A percentile compares a stretch with the other conserved stretches of the same genome.
phyloP scores from a whole-genome alignment of 2,888 invertebrate genomes.

The Sminthurides aquaticus region DNA sequence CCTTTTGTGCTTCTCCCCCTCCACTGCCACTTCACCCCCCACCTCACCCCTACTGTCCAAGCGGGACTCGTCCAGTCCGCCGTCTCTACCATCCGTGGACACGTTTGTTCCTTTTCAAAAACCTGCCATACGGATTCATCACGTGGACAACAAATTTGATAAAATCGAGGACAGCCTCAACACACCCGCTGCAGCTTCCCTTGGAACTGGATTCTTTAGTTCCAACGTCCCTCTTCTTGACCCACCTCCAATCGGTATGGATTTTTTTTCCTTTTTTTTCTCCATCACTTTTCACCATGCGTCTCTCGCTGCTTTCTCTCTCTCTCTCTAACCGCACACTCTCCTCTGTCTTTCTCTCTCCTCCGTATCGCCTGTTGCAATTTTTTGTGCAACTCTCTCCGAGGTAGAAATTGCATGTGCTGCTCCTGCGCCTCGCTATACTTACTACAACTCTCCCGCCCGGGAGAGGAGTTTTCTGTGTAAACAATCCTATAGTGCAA shows the following conservation, averaged over 20 bases:
- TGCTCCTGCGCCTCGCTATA: too few relatives aligned
- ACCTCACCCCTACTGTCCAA: conserved; percentile 30
- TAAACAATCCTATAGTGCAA: too few relatives aligned
- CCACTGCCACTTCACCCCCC: conserved; percentile 42
- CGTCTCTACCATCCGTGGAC: conserved; percentile 6
- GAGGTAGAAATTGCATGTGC: too few relatives aligned
- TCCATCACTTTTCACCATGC: not conserved
- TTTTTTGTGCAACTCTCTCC: too few relatives aligned
- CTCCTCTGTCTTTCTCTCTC: too few relatives aligned
- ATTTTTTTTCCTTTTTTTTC: conserved; percentile 6
- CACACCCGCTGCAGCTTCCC: conserved; percentile 89
- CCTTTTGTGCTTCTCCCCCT: conserved; percentile 43
- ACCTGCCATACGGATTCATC: conserved; percentile 46
- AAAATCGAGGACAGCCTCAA: conserved; percentile 76
- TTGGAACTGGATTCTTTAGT: conserved; percentile 87
- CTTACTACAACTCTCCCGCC: too few relatives aligned
- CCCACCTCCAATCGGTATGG: conserved; percentile 85
- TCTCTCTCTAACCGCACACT: too few relatives aligned
- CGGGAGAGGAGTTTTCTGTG: too few relatives aligned
- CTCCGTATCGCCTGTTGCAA: too few relatives aligned
- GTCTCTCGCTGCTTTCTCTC: not conserved
- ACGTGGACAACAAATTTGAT: conserved; percentile 47
- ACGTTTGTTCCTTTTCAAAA: conserved; percentile 26
- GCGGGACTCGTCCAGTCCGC: conserved; percentile 46
- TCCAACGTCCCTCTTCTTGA: conserved; percentile 73